These are phyloP conservation scores for Onychorhynchus coronatus DNA, from an alignment of 2,113 vertebrate species.

Conservation along the genomic window DNA sequence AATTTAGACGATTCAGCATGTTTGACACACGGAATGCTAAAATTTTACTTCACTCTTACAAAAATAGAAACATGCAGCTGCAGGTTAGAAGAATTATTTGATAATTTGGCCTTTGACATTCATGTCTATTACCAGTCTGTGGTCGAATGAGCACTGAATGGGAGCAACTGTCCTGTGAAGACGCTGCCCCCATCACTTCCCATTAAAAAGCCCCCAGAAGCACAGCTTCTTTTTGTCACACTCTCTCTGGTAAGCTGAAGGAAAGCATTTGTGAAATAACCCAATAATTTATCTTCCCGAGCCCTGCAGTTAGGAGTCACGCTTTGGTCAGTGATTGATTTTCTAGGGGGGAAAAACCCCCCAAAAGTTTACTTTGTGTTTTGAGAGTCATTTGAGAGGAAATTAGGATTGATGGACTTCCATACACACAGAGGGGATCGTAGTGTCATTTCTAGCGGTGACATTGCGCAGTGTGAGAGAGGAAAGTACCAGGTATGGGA, in stretches of 20 bases:
- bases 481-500: rapidly evolving
- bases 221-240: background rate
- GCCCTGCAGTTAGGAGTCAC: background rate
- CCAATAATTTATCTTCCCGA: background rate
- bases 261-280: background rate
- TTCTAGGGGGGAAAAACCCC: background rate
- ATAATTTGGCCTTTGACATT: background rate
- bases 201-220: background rate
- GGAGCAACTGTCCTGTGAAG: background rate
- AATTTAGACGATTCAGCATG: background rate
- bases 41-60: background rate
- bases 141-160: background rate
- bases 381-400: background rate
- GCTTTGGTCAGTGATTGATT: background rate
- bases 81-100: background rate
- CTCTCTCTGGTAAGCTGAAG: background rate
- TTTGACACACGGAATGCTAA: background rate
- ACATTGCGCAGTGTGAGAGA: no score
- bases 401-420: background rate
- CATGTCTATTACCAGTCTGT: background rate
- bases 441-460: background rate
- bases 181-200: background rate
- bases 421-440: background rate
- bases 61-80: background rate
- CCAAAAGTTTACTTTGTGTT: background rate